Evolutionary conservation across 1,140 invertebrate genomes (phyloP).

Genomic region (Argopecten irradians): DNA sequence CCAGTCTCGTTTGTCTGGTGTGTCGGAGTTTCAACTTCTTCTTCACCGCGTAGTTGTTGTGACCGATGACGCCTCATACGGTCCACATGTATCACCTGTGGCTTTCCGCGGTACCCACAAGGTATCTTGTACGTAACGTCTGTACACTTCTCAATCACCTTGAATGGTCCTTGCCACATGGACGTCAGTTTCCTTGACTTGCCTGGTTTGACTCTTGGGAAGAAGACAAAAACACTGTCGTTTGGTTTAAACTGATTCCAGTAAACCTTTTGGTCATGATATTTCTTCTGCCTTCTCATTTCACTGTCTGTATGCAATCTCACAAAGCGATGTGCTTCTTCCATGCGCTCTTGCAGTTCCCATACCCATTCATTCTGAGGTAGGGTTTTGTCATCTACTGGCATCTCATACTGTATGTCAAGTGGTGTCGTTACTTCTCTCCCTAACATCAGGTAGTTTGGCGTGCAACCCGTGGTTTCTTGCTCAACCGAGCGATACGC

Average conservation of each 20-base stretch:
- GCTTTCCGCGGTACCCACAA: slow-evolving; percentile 6
- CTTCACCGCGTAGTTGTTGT: not conserved
- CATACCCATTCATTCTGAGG: slow-evolving; percentile 13
- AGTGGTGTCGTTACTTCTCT: slow-evolving; percentile 37
- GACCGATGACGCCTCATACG: not conserved
- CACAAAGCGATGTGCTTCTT: slow-evolving; percentile 2
- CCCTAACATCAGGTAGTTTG: slow-evolving; percentile 46
- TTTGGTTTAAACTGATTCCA: not conserved
- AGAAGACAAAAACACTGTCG: not conserved
- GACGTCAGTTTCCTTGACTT: not conserved
- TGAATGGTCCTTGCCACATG: slow-evolving; percentile 26
- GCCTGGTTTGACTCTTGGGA: not conserved
- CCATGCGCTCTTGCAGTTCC: slow-evolving; percentile 29
- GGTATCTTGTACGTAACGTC: slow-evolving; percentile 29
- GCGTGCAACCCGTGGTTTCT: not conserved
- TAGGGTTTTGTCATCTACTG: not conserved
- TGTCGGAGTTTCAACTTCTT: not conserved
- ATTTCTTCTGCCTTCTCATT: not conserved
- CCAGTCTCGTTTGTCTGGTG: not conserved
- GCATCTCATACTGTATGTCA: not conserved
- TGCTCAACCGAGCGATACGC: slow-evolving; percentile 14
- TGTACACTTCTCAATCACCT: not conserved
- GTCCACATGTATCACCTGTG: slow-evolving; percentile 27
- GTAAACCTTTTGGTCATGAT: not conserved
- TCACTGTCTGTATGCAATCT: not conserved